Base-by-base conservation (phyloP, 1,140 invertebrate species). In the Anagrus nilaparvatae region DNA sequence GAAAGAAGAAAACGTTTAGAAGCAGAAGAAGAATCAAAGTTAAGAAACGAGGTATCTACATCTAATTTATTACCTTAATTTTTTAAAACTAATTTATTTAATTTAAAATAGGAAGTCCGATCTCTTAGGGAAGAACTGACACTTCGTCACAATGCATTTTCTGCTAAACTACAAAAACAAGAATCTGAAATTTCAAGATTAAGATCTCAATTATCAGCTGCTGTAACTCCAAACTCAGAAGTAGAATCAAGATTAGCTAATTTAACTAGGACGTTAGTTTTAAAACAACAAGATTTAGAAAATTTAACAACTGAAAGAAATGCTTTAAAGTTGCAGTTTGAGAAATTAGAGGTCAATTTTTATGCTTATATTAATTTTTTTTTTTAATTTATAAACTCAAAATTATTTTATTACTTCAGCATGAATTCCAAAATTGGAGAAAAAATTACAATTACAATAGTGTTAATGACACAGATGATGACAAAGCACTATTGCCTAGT, bases 251-350 rank as follows among this genome's bases (percentile, higher is more conserved):
- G 83, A 45, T 61, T 88, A 3, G 71, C 80, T 40, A 68, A 74
- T 3, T 66, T 88, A 9, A 88, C 85, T 2, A 81, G 87, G 56
- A 84, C 81, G 33, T 65, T 90, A 13, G 84, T 90, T 38, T 72
- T 81, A 43, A 88, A 89, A 55, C 87, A 91, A 59, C 79, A 79
- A 36, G 70, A 77, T 38, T 54, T 91, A 19, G 87, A 90, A 61
- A 71, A 74, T 18, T 65, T 87, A 13, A 84, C 81, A 20, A 80
- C 81, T 1, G 85, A 90, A 52, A 76, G 82, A 50, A 87, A 87
- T 70, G 85, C 85, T 9, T 65, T 89, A 17, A 64, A 75, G 30
- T 56, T 89, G 16, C 85, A 88, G 56, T 60, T 88, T 18, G 86
- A 89, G 58, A 80, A 85, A 61, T 61, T 81, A n/a, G 82, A 87